A percentile compares a stretch with the other conserved stretches of the same genome.
These are phyloP conservation scores for Pseudococcus longispinus DNA, from an alignment of 2,888 invertebrate species.

Conservation along the genomic window DNA sequence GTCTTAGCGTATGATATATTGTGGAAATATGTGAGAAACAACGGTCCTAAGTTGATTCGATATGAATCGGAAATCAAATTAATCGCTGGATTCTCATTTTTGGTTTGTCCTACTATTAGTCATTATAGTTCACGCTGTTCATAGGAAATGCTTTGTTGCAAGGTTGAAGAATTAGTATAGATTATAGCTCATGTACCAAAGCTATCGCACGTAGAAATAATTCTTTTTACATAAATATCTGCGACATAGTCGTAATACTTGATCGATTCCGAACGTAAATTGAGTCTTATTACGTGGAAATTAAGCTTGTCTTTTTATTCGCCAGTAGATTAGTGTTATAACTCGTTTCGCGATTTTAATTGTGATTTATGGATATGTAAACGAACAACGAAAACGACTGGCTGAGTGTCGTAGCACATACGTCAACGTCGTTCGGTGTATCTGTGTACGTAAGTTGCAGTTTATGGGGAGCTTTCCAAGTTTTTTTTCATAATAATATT, in stretches of 20 bases:
- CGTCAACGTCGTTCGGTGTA: neutral
- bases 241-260: neutral
- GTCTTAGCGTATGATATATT: constrained; percentile 4
- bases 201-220: constrained; percentile 30
- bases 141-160: constrained; percentile 30
- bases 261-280: neutral
- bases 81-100: constrained; percentile 26
- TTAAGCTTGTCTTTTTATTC: constrained; percentile 1
- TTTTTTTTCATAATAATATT: neutral
- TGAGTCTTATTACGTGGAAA: neutral
- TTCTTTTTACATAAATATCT: neutral
- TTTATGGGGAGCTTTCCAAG: constrained; percentile 12
- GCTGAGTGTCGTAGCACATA: neutral
- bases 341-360: constrained; percentile 41
- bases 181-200: neutral
- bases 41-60: neutral
- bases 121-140: constrained; percentile 36
- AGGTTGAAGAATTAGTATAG: constrained; percentile 2
- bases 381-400: neutral
- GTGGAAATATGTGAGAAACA: constrained; percentile 23
- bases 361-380: constrained; percentile 29
- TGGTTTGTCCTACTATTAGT: constrained; percentile 34
- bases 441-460: constrained; percentile 2
- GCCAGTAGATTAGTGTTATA: neutral
- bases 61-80: constrained; percentile 23